A percentile compares a stretch with the other conserved stretches of the same genome.
These are phyloP conservation scores for Parasteatoda tepidariorum DNA, from an alignment of 1,140 invertebrate species.

Conservation along the genomic window DNA sequence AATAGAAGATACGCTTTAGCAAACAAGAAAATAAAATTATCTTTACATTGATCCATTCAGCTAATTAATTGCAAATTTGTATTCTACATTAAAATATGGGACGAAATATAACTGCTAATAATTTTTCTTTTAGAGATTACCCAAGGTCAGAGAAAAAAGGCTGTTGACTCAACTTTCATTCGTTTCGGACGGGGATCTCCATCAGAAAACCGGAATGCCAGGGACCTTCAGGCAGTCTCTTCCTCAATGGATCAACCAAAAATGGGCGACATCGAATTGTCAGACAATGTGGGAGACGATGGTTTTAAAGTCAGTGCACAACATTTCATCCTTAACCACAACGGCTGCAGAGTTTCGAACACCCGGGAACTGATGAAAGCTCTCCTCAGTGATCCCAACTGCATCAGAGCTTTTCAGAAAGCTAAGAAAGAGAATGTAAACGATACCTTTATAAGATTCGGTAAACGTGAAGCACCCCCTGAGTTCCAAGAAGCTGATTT, in stretches of 20 bases:
- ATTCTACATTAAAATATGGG: too few species aligned
- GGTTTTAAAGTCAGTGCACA: neutral
- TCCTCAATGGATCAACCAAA: neutral
- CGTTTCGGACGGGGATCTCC: slow-evolving; percentile 38
- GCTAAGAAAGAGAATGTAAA: slow-evolving; percentile 49
- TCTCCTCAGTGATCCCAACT: slow-evolving; percentile 27
- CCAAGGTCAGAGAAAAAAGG: slow-evolving; percentile 49
- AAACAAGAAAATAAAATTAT: too few species aligned
- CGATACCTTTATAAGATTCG: slow-evolving; percentile 58
- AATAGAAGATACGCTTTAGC: too few species aligned
- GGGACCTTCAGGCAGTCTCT: neutral
- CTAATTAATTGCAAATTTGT: too few species aligned
- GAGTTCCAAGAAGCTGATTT: slow-evolving; percentile 31
- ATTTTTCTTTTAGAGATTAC: too few species aligned
- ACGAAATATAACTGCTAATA: too few species aligned
- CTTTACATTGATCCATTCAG: too few species aligned
- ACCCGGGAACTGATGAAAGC: slow-evolving; percentile 16
- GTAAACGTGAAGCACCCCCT: slow-evolving; percentile 36
- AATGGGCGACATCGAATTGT: neutral
- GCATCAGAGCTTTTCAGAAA: slow-evolving; percentile 40
- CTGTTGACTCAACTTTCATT: slow-evolving; percentile 51
- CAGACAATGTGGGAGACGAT: neutral
- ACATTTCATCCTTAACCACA: slow-evolving; percentile 20
- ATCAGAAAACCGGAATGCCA: neutral
- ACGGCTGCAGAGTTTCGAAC: slow-evolving; percentile 19